phyloP scores from a whole-genome alignment of 2,797 vertebrate species.

The Muscicapa comitata region DNA sequence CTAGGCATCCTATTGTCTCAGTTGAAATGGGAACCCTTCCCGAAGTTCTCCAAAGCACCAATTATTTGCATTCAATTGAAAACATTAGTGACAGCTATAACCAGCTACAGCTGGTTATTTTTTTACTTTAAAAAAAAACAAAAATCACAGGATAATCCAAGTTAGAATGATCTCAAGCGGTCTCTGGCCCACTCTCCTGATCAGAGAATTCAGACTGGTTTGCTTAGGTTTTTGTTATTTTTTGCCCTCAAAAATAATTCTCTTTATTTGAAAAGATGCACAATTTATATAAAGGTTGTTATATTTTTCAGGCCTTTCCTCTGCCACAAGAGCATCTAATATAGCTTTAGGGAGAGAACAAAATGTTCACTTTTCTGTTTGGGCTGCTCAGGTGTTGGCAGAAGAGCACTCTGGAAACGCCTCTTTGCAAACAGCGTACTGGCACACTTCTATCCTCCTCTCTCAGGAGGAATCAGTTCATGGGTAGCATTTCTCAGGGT shows the following conservation, averaged over 20 bases:
- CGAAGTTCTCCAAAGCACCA: background rate
- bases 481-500: background rate
- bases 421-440: rapidly evolving
- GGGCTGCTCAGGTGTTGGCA: background rate
- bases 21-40: background rate
- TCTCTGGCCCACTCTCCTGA: background rate
- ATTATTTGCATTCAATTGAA: background rate
- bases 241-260: background rate
- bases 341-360: background rate
- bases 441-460: background rate
- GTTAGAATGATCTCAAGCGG: background rate
- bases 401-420: background rate
- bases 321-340: background rate
- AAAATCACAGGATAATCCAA: background rate
- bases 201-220: background rate
- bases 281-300: background rate
- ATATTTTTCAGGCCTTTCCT: background rate
- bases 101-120: background rate
- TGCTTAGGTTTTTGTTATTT: background rate
- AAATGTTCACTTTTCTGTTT: background rate
- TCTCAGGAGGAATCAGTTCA: background rate
- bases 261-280: background rate
- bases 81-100: background rate
- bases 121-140: background rate
- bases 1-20: background rate